Base-by-base conservation (phyloP, 2,797 vertebrate species). In the Distichodus sexfasciatus region DNA sequence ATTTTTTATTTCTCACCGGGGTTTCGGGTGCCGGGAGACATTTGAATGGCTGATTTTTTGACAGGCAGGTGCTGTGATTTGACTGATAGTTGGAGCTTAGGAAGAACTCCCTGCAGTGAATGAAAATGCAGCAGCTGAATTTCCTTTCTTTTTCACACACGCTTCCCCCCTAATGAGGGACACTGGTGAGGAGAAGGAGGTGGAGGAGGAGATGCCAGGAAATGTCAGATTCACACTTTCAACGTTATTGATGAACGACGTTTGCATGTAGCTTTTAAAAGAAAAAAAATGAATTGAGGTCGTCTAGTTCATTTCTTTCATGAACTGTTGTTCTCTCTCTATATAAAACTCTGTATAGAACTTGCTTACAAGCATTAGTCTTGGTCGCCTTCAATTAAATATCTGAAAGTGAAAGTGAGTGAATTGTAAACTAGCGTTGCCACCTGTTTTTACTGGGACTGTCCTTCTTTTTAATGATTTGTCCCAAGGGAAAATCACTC, bases 151-250 rank as follows among this genome's bases (percentile, higher is more conserved):
- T 63, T 28, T 38, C 11, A 15, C 67, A 33, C 48, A 71, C n/a
- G n/a, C n/a, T n/a, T n/a, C 51, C 35, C 26, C 9, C n/a, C 38
- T 69, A 69, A 63, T 44, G 68, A 71, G 40, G 23, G 59, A 46
- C 29, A 55, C 4, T 21, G 51, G 59, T 62, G 21, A 31, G 31
- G 2, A 4, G 3, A 15, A 31, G 31, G 2, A 4, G 3, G 19
- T 12, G 26, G 10, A 2, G 24, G 50, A 7, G 23, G 57, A 47
- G 47, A 53, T 36, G 8, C 15, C 1, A 9, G 36, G 40, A 46
- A 59, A 40, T 28, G 65, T 54, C 28, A 26, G 28, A 17, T 24
- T 44, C 14, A 10, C 11, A 43, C 4, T 5, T 44, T 43, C 33
- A 12, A n/a, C 26, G 24, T 3, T 53, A 5, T 29, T 29, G n/a